Conservation (phyloP, 2,888 invertebrate species). For the Nematopogon swammerdamellus region DNA sequence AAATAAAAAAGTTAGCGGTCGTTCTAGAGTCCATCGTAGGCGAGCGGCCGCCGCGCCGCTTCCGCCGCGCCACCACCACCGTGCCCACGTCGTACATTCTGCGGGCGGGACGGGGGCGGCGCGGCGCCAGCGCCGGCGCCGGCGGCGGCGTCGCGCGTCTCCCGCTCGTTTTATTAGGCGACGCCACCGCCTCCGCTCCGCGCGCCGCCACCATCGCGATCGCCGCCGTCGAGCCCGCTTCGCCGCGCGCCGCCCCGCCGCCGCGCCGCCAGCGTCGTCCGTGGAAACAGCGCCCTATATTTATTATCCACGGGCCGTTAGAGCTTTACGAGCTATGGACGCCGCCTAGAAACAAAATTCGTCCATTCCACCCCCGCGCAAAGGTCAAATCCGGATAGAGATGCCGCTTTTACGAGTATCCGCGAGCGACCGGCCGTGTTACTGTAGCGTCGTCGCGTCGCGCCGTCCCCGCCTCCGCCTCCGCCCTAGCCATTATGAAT, state of each 20-base stretch:
- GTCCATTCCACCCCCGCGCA: constrained; percentile 13
- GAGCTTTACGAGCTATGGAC: constrained; percentile 20
- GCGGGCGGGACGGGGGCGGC: too few species aligned
- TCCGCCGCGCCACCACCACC: too few species aligned
- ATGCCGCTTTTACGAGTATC: background rate
- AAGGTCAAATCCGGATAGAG: constrained; percentile 10
- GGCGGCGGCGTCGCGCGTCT: constrained; percentile 1
- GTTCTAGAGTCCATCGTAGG: too few species aligned
- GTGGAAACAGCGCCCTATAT: constrained; percentile 17
- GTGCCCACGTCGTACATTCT: too few species aligned
- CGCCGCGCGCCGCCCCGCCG: background rate
- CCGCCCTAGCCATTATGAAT: background rate
- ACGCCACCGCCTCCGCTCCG: constrained; percentile 13
- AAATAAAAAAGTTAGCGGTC: too few species aligned
- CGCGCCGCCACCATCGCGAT: too few species aligned
- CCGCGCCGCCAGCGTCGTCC: too few species aligned
- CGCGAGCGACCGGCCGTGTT: background rate
- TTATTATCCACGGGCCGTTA: constrained; percentile 18
- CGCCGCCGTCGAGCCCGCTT: too few species aligned
- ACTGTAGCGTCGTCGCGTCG: background rate
- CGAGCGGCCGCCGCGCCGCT: too few species aligned
- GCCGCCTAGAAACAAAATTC: constrained; percentile 16
- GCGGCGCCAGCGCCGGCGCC: too few species aligned
- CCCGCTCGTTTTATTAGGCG: constrained; percentile 13
- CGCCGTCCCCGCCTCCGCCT: background rate